Evolutionary conservation across 2,888 invertebrate species (phyloP), one percentile per base, ranked within the genome.

Genomic region (Eurytoma californica): DNA sequence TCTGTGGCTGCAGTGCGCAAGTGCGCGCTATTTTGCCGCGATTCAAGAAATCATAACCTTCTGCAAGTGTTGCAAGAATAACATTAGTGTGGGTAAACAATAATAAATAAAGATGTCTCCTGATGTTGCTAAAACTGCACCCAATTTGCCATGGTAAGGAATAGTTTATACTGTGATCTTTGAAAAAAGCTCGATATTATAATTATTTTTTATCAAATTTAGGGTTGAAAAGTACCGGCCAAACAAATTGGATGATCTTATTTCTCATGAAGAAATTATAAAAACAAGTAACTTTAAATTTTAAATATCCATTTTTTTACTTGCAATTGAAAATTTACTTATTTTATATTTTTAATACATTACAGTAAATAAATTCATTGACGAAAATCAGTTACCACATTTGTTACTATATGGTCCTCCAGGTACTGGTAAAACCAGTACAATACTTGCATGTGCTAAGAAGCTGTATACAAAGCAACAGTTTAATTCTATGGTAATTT

Each of bases 211-310:
- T 0, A n/a, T 58, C 30, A 53, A 24, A 80, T 83, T 49, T 88
- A 96, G 98, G 99, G 98, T 99, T 39, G 99, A 99, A 91, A 99
- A 99, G 90, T 99, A 99, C 91, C 94, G 99, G 28, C 99, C 99
- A 7, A 94, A 93, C 66, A 95, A 94, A 80, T 92, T 99, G 82
- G 95, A 96, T 86, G 99, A 99, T 87, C 92, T 99, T 61, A 97
- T 99, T 80, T 98, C 99, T 0, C 99, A 99, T 88, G 96, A 97
- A 90, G 98, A 99, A 91, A 99, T 99, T 77, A 95, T 99, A 79
- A 94, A 94, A 87, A 99, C 99, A 86, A 97, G 98, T 99, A 93
- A 93, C 91, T 65, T 63, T 67, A n/a, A 72, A 77, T 12, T n/a
- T 18, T 58, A 12, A 58, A 63, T 0, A 20, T 53, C 0, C 2